Percentiles rank a stretch among this genome's conserved stretches.
These are phyloP conservation scores for Cheilosia scutellata DNA, from an alignment of 2,888 invertebrate genomes.

Conservation along the genomic window DNA sequence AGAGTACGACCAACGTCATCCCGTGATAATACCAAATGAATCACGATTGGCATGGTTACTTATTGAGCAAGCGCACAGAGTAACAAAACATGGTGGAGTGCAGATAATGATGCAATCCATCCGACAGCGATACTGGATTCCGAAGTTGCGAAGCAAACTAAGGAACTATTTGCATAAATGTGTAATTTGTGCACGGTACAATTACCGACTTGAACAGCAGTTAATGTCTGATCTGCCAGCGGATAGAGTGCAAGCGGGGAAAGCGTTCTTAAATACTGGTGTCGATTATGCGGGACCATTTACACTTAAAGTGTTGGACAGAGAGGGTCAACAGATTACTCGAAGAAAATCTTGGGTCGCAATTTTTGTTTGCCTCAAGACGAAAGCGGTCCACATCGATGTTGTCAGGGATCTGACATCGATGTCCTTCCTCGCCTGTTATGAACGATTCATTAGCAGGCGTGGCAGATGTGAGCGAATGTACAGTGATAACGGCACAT, in stretches of 20 bases:
- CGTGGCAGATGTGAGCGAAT: too few species aligned
- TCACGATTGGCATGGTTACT: constrained; percentile 21
- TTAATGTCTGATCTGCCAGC: constrained; percentile 44
- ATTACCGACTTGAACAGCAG: constrained; percentile 14
- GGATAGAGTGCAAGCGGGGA: constrained; percentile 9
- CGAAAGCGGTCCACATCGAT: constrained; percentile 37
- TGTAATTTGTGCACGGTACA: constrained; percentile 28
- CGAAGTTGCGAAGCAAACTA: background rate
- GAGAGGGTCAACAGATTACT: background rate
- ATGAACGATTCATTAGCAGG: too few species aligned
- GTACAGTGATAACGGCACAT: too few species aligned
- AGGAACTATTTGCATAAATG: constrained; percentile 20
- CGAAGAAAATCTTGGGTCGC: too few species aligned
- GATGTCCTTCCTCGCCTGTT: too few species aligned
- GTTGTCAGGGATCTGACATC: background rate
- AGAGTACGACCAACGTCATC: background rate
- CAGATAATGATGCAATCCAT: constrained; percentile 23
- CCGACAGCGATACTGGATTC: background rate
- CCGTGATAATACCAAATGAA: constrained; percentile 58
- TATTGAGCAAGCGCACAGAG: background rate
- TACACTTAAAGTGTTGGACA: background rate
- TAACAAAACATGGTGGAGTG: background rate
- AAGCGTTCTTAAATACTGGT: too few species aligned
- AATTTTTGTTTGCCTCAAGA: constrained; percentile 25
- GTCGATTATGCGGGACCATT: too few species aligned